Percentiles rank a stretch among this genome's conserved stretches.
phyloP scores from a whole-genome alignment of 2,113 vertebrate species.

The Panthera uncia region DNA sequence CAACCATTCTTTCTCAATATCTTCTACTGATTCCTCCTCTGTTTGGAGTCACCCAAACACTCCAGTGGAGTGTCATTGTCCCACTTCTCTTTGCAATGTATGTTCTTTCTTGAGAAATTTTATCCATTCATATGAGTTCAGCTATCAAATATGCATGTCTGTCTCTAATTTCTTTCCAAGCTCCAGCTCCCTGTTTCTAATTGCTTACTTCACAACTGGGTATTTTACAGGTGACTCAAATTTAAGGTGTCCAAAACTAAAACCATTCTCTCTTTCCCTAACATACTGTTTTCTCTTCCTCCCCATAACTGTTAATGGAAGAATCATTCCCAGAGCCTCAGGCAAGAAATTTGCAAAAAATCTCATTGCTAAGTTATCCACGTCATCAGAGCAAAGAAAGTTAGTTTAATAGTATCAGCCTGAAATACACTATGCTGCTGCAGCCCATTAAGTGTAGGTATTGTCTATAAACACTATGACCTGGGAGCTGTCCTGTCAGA shows the following conservation, averaged over 20 bases:
- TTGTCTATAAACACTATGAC: background rate
- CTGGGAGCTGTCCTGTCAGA: background rate
- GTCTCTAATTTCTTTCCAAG: background rate
- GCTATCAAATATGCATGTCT: background rate
- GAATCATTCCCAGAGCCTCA: background rate
- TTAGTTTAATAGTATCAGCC: background rate
- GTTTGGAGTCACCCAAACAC: background rate
- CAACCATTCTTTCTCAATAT: background rate
- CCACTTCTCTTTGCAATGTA: background rate
- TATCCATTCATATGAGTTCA: background rate
- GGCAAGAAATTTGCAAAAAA: background rate
- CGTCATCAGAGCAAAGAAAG: background rate
- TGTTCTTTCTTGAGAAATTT: background rate
- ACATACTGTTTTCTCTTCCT: background rate
- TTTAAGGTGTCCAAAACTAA: background rate
- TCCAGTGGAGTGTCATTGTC: background rate
- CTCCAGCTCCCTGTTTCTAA: background rate
- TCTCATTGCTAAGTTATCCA: background rate
- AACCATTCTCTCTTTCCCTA: background rate
- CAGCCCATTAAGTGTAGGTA: background rate
- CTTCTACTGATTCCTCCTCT: background rate
- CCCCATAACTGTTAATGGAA: background rate
- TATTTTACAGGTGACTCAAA: slow-evolving; percentile 11
- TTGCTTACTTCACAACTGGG: background rate
- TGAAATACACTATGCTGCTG: background rate